Evolutionary conservation across 2,888 invertebrate species (phyloP).

Genomic region (Lasioglossum calceatum): DNA sequence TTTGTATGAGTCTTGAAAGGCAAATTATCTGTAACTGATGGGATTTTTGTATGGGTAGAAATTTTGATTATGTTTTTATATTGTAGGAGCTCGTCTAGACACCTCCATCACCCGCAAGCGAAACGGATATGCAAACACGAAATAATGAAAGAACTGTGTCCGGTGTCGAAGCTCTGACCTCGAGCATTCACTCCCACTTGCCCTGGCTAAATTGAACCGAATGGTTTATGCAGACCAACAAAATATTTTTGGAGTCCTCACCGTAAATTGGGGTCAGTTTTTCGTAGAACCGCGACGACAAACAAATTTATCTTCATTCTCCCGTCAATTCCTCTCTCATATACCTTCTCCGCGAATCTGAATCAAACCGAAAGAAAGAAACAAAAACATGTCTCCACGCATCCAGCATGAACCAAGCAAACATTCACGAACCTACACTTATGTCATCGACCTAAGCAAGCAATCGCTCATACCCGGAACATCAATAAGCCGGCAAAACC

Average conservation of each 20-base stretch:
- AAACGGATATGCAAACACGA: not conserved
- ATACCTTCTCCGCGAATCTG: not conserved
- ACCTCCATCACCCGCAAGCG: not conserved
- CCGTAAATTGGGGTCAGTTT: not conserved
- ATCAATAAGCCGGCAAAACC: not conserved
- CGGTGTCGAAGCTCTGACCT: not conserved
- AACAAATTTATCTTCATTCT: not conserved
- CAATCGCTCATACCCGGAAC: not conserved
- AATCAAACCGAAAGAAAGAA: not conserved
- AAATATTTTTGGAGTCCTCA: not conserved
- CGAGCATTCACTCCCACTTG: not conserved
- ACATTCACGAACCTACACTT: not conserved
- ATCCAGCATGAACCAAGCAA: not conserved
- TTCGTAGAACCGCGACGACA: not conserved
- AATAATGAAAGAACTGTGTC: not conserved
- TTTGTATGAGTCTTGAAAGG: not conserved
- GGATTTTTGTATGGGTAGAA: not conserved
- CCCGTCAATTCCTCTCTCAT: not conserved
- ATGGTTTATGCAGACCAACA: conserved; percentile 8
- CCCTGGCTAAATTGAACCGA: not conserved
- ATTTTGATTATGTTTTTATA: not conserved
- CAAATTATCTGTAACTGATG: not conserved
- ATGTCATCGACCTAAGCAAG: not conserved
- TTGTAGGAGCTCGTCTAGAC: not conserved
- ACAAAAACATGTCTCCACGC: not conserved